Percentiles rank a stretch among this genome's conserved stretches.
Evolutionary conservation across 2,113 vertebrate species (phyloP).

Genomic region (Trichechus manatus): DNA sequence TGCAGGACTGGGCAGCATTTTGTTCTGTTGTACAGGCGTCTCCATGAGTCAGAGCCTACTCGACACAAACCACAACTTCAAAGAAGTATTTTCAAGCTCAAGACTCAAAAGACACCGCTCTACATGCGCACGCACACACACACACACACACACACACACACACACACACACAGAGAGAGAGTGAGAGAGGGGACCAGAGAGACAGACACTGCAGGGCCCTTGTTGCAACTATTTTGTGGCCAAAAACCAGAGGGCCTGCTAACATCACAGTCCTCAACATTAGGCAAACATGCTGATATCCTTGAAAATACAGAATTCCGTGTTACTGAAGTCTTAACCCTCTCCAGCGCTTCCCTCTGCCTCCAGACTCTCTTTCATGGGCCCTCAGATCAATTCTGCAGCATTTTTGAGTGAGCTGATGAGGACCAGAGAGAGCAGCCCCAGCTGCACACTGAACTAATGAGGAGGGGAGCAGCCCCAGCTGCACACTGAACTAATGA

Average conservation of each 20-base stretch:
- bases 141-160: not conserved
- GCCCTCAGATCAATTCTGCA: conserved; percentile 83
- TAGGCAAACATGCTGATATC: conserved; percentile 63
- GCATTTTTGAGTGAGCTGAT: conserved; percentile 84
- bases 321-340: not conserved
- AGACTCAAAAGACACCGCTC: not conserved
- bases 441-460: conserved; percentile 74
- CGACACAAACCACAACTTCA: not conserved
- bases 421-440: conserved; percentile 81
- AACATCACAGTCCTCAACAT: not conserved
- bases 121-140: not conserved
- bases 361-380: conserved; percentile 74
- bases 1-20: not conserved
- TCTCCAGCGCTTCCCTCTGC: conserved; percentile 61
- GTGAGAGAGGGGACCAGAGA: not conserved
- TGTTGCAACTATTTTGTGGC: not conserved
- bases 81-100: not conserved
- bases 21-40: not conserved
- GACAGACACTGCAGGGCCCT: not conserved
- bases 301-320: conserved; percentile 65
- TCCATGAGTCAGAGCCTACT: not conserved
- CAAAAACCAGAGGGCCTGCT: not conserved
- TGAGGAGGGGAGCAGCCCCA: conserved; percentile 82
- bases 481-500: conserved; percentile 80
- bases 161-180: not conserved